Evolutionary conservation across 2,113 vertebrate genomes (phyloP).

Genomic region (Plectropomus leopardus): DNA sequence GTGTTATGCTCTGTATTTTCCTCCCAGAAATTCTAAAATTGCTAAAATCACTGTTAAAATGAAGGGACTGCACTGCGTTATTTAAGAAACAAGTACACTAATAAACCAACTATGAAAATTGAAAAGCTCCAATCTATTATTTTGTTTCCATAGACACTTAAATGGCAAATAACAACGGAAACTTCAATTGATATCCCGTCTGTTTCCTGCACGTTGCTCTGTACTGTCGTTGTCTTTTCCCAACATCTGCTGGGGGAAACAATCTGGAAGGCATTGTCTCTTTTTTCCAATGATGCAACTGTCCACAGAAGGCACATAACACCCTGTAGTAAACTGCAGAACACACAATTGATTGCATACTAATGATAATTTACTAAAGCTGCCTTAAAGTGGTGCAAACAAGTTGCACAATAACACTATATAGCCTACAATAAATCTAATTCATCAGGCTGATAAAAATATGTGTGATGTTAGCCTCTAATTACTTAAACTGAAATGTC

Average conservation of each 20-base stretch:
- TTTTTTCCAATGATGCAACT: slow-evolving; percentile 79
- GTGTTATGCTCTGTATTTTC: not conserved
- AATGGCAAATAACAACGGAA: slow-evolving; percentile 60
- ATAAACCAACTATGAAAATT: not conserved
- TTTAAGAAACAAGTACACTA: not conserved
- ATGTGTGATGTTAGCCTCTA: not conserved
- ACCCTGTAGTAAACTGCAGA: slow-evolving; percentile 30
- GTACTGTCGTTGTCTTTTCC: slow-evolving; percentile 55
- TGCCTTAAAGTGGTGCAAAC: not conserved
- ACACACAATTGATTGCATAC: not conserved
- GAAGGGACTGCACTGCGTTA: not conserved
- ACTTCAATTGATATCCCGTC: slow-evolving; percentile 47
- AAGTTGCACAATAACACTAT: not conserved
- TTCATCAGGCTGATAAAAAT: not conserved
- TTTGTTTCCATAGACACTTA: slow-evolving; percentile 65
- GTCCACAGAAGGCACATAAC: slow-evolving; percentile 37
- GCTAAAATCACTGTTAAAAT: not conserved
- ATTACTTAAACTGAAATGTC: not conserved
- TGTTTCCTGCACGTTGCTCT: slow-evolving; percentile 68
- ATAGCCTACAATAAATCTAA: not conserved
- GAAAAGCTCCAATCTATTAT: not conserved
- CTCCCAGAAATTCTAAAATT: not conserved
- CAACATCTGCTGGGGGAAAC: slow-evolving; percentile 71
- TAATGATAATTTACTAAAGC: slow-evolving; percentile 2
- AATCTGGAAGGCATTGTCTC: slow-evolving; percentile 78